Evolutionary conservation across 1,140 invertebrate genomes (phyloP).

Genomic region (Centruroides vittatus): DNA sequence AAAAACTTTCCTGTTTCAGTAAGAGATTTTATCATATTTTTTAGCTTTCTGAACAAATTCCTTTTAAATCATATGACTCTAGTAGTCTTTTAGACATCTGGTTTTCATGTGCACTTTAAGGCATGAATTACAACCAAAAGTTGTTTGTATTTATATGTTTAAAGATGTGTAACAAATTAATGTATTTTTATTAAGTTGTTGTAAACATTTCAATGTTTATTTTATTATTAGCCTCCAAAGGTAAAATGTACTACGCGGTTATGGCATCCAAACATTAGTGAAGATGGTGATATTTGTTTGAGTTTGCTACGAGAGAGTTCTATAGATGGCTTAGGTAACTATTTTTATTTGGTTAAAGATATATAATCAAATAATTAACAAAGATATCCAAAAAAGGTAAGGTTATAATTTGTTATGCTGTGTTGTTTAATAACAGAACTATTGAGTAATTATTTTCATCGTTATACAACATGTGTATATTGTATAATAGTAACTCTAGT

Average conservation of each 20-base stretch:
- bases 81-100: no score
- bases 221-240: conserved; percentile 59
- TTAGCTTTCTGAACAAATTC: no score
- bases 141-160: neutral
- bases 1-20: no score
- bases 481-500: no score
- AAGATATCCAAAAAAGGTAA: no score
- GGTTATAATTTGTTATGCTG: no score
- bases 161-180: neutral
- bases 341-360: neutral
- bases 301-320: conserved; percentile 79
- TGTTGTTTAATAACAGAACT: no score
- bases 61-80: no score
- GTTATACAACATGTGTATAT: no score
- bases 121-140: neutral
- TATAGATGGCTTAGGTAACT: conserved; percentile 65
- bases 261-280: conserved; percentile 94
- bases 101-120: neutral
- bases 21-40: no score
- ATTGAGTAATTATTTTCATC: no score
- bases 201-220: neutral
- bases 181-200: conserved; percentile 7
- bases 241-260: conserved; percentile 80
- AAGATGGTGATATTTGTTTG: conserved; percentile 87
- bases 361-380: no score